Conservation (phyloP, 2,797 vertebrate species). For the Pelochelys cantorii region DNA sequence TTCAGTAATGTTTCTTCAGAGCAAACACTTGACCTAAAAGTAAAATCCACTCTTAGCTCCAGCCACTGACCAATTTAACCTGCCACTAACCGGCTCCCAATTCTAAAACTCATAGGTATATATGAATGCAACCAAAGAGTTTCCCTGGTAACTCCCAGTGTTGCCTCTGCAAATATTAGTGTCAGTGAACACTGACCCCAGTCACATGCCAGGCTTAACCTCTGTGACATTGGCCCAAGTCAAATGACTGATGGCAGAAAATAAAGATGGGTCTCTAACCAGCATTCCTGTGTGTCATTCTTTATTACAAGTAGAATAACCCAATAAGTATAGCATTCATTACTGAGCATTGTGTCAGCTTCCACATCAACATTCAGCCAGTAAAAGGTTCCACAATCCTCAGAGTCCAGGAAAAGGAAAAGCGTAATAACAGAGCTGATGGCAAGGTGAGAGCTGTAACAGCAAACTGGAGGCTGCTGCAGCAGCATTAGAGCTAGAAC, state of each 20-base stretch:
- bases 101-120: not conserved
- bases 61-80: not conserved
- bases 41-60: not conserved
- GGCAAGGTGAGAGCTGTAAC: not conserved
- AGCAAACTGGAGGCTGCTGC: fast-evolving
- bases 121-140: not conserved
- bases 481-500: not conserved
- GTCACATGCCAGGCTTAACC: not conserved
- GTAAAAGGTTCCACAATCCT: fast-evolving
- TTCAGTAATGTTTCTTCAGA: not conserved
- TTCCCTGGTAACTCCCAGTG: not conserved
- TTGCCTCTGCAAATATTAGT: not conserved
- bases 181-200: not conserved
- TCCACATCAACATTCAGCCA: not conserved
- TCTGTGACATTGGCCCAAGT: not conserved
- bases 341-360: fast-evolving
- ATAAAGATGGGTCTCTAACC: not conserved
- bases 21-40: not conserved
- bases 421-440: not conserved
- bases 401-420: not conserved
- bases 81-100: no score
- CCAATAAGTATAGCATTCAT: not conserved
- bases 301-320: fast-evolving
- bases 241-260: not conserved
- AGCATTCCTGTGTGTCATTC: not conserved